These are phyloP conservation scores for Corythornis leucogaster DNA, from an alignment of 2,797 vertebrate genomes.

Conservation along the genomic window DNA sequence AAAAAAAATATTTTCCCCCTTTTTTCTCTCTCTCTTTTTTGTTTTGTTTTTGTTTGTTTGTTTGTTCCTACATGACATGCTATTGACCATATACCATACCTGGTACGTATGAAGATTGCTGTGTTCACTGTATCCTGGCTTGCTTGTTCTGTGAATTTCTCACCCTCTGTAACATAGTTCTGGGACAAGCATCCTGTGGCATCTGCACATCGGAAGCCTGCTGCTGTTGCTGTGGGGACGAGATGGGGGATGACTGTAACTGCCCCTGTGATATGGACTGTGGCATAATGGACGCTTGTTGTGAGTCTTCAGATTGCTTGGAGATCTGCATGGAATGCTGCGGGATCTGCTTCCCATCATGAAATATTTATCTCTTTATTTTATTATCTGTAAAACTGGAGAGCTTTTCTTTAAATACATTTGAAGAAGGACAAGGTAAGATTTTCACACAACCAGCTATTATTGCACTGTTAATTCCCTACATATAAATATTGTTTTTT, in stretches of 20 bases:
- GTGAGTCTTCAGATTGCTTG: slow-evolving; percentile 97
- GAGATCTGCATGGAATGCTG: slow-evolving; percentile 99
- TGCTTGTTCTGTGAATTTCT: slow-evolving; percentile 99
- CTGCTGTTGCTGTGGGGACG: slow-evolving; percentile 91
- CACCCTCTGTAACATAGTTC: slow-evolving; percentile 95
- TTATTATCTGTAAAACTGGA: slow-evolving; percentile 58
- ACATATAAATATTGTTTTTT: slow-evolving; percentile 46
- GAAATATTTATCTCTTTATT: slow-evolving; percentile 59
- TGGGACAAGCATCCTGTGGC: slow-evolving; percentile 92
- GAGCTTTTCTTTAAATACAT: slow-evolving; percentile 44
- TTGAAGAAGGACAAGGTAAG: slow-evolving; percentile 67
- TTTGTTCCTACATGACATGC: neutral
- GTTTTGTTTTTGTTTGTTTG: neutral
- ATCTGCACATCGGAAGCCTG: slow-evolving; percentile 90
- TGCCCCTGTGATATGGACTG: slow-evolving; percentile 97
- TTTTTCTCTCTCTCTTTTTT: neutral
- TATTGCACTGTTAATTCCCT: slow-evolving; percentile 78
- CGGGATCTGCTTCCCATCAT: slow-evolving; percentile 96
- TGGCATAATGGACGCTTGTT: slow-evolving; percentile 97
- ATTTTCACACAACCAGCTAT: slow-evolving; percentile 52
- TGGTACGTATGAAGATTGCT: slow-evolving; percentile 86
- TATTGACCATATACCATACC: neutral
- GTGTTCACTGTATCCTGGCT: slow-evolving; percentile 97
- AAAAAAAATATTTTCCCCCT: neutral
- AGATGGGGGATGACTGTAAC: slow-evolving; percentile 95